Evolutionary conservation across 37 sponge, comb jelly and placozoan genomes (phyloP).

Genomic region (Ephydatia muelleri): DNA sequence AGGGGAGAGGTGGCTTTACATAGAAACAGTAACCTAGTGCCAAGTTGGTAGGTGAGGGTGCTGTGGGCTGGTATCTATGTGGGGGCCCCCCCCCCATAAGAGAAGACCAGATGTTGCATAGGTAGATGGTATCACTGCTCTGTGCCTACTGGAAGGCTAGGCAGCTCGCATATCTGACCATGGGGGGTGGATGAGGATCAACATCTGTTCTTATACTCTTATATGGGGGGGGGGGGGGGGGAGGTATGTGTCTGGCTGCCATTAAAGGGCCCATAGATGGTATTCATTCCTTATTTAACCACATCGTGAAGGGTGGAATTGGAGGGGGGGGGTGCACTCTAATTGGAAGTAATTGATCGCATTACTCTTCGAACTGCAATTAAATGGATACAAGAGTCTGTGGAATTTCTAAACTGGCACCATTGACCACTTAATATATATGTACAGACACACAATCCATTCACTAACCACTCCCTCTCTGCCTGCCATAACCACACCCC

Average conservation of each 20-base stretch:
- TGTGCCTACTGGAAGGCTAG: no score
- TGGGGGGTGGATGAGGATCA: background rate
- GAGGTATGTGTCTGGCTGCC: background rate
- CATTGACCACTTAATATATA: background rate
- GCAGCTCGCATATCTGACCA: background rate
- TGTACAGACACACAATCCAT: background rate
- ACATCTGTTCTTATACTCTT: background rate
- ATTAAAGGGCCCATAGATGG: background rate
- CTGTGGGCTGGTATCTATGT: background rate
- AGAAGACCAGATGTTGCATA: no score
- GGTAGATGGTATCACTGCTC: no score
- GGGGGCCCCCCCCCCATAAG: no score
- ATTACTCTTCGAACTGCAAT: no score
- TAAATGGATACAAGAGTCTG: background rate
- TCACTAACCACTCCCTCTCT: background rate
- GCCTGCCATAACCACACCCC: background rate
- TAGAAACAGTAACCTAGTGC: no score
- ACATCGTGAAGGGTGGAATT: background rate
- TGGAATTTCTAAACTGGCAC: background rate
- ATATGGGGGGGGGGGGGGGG: background rate
- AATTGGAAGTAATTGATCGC: background rate
- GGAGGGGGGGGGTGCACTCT: background rate
- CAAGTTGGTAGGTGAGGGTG: background rate
- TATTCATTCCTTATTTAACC: background rate
- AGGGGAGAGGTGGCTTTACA: no score